A percentile compares a stretch with the other conserved stretches of the same genome.
Evolutionary conservation across 2,113 vertebrate genomes (phyloP).

Genomic region (Arenaria interpres): DNA sequence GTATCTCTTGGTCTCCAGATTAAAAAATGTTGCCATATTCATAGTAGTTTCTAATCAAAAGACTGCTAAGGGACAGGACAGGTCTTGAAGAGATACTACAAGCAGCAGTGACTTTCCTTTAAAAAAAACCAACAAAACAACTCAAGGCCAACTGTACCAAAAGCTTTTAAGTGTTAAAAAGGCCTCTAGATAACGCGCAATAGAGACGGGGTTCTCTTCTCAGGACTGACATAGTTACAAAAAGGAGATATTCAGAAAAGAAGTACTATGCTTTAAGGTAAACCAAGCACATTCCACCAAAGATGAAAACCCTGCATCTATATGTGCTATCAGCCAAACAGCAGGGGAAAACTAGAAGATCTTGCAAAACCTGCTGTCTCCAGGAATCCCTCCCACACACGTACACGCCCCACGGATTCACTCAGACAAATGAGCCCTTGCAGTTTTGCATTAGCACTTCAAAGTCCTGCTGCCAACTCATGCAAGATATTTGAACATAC

Average conservation of each 20-base stretch:
- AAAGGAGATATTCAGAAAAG: not conserved
- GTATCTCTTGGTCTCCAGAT: not conserved
- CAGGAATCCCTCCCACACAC: constrained; percentile 64
- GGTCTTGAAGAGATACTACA: not conserved
- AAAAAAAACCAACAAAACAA: not conserved
- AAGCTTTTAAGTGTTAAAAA: not conserved
- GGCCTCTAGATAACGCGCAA: not conserved
- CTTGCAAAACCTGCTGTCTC: constrained; percentile 66
- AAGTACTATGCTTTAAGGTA: not conserved
- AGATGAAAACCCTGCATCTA: not conserved
- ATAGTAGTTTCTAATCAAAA: not conserved
- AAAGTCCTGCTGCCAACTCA: constrained; percentile 51
- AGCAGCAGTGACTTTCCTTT: not conserved
- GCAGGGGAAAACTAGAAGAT: constrained; percentile 36
- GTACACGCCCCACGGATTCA: constrained; percentile 52
- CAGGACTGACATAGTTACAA: not conserved
- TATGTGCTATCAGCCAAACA: constrained; percentile 51
- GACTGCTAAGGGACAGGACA: not conserved
- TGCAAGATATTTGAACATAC: not conserved
- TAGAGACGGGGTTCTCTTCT: not conserved
- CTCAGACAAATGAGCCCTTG: constrained; percentile 50
- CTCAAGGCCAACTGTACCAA: not conserved
- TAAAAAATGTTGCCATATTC: not conserved
- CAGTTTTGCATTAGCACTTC: constrained; percentile 62
- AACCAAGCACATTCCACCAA: not conserved